A percentile compares a stretch with the other conserved stretches of the same genome.
Evolutionary conservation across 1,140 invertebrate genomes (phyloP).

Genomic region (Bombyx mandarina): DNA sequence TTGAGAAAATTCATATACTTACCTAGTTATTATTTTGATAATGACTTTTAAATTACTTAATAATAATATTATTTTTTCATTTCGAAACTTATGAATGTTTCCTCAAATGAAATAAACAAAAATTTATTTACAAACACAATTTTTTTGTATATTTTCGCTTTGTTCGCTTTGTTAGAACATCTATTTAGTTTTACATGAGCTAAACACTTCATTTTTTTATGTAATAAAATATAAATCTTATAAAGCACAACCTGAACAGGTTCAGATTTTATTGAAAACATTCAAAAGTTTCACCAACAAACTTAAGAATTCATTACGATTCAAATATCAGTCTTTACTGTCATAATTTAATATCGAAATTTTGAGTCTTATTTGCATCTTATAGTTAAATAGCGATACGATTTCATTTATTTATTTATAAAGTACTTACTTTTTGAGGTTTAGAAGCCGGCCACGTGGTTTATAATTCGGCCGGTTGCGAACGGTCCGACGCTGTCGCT

Average conservation of each 20-base stretch:
- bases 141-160: neutral
- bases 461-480: constrained; percentile 12
- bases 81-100: too few relatives aligned
- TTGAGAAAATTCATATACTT: too few relatives aligned
- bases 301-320: too few relatives aligned
- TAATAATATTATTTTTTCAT: too few relatives aligned
- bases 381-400: too few relatives aligned
- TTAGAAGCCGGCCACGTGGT: constrained; percentile 53
- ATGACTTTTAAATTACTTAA: too few relatives aligned
- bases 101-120: neutral
- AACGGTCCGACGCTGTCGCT: constrained; percentile 45
- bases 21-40: too few relatives aligned
- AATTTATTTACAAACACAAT: neutral
- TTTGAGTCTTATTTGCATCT: too few relatives aligned
- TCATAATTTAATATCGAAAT: too few relatives aligned
- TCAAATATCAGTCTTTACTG: too few relatives aligned
- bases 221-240: too few relatives aligned
- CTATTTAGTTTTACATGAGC: neutral
- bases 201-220: neutral
- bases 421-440: constrained; percentile 41
- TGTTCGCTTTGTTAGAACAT: neutral
- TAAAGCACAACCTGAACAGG: too few relatives aligned
- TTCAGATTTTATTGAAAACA: neutral
- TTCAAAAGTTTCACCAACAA: neutral
- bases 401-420: constrained; percentile 3